Conservation (phyloP, 2,888 invertebrate species). For the Apamea monoglypha region DNA sequence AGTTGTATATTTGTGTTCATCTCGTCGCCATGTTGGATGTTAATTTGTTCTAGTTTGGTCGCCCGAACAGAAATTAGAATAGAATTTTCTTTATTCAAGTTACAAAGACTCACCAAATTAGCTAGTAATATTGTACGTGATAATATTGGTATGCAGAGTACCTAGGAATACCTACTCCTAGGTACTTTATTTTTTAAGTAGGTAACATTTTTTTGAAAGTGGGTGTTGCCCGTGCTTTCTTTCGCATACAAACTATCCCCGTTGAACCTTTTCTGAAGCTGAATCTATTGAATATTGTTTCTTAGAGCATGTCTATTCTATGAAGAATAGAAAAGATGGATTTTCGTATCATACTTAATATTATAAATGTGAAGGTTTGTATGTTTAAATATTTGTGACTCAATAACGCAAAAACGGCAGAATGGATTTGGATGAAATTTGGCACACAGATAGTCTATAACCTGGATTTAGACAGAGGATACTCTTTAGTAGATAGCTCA, state of each 20-base stretch:
- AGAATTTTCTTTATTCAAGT: too few species aligned
- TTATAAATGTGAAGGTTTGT: neutral
- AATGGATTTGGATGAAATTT: neutral
- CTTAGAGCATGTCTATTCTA: neutral
- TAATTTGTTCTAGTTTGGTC: conserved; percentile 36
- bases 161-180: neutral
- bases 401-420: neutral
- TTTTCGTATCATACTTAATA: neutral
- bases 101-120: too few species aligned
- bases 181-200: neutral
- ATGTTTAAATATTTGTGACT: neutral
- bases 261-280: neutral
- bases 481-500: too few species aligned
- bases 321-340: neutral
- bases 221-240: neutral
- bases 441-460: neutral
- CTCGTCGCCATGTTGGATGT: conserved; percentile 15
- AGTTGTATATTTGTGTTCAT: conserved; percentile 46
- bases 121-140: conserved; percentile 17
- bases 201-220: neutral
- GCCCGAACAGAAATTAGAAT: conserved; percentile 11
- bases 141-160: conserved; percentile 26
- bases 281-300: neutral
- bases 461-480: neutral
- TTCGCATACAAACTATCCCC: neutral